Base-by-base conservation (phyloP, 2,113 vertebrate genomes). In the Dryoscopus gambensis region DNA sequence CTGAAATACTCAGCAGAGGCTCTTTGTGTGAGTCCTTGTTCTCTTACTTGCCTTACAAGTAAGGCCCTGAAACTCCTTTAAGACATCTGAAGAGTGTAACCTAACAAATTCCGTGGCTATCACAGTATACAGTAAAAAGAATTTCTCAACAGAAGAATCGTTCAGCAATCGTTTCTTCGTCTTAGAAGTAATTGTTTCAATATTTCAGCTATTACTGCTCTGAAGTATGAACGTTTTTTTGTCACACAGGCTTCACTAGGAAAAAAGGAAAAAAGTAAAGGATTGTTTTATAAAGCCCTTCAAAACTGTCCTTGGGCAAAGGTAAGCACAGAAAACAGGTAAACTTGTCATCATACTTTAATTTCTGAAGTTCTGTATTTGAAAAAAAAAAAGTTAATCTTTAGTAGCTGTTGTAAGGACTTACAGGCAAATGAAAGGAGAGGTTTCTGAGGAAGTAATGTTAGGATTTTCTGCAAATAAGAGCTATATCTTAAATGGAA, bases 271-370 rank as follows among this genome's bases (percentile, higher is more conserved):
- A 98, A 98, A 94, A 99, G 98, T 93, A 99, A 95, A 97, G 99
- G 98, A 15, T 97, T 99, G 55, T 99, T 99, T 97, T 99, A 99
- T 93, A 99, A 98, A 97, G 99, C 99, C 3, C 98, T 99, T 84
- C 99, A 99, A 96, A 98, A 98, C 35, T 98, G 99, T 20, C 99
- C 99, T 24, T 99, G 99, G 99, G 98, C 96, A 50, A 99, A 99
- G 98, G 99, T 99, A 96, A 98, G 98, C 75, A 74, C 12, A 52
- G 11, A 39, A 74, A 75, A 75, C 31, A 46, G 25, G 28, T 2
- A 63, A 65, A 69, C 39, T 28, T 84, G 28, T 74, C 30, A 22
- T 67, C 16, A 12, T 39, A 59, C 30, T 80, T 33, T 14, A 35
- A 23, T 62, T 76, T 71, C 63, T 78, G 3, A 62, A 70, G 30